Evolutionary conservation across 2,888 invertebrate species (phyloP), one percentile per base, ranked within the genome.

Genomic region (Ephialtes manifestator): DNA sequence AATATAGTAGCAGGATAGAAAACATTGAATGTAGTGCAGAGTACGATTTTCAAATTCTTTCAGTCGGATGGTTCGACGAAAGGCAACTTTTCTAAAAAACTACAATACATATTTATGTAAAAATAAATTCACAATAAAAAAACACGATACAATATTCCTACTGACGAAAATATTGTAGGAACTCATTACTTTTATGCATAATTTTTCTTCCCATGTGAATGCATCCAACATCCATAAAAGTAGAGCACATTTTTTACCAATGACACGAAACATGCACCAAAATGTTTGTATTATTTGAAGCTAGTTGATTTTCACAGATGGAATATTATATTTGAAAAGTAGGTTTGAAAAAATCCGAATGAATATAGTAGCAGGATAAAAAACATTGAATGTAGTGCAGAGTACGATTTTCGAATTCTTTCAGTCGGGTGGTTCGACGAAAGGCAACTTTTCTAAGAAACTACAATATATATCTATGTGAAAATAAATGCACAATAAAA

Each of bases 341-440:
- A 31, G 15, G 31, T 60, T 15, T 2, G 2, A 31, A 58, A 58
- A n/a, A 58, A 58, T 58, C 24, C 24, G 60, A 24, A 74, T 31
- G 74, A 63, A 75, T 75, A 31, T 31, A 31, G 24, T 13, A 35
- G 39, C 39, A 55, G 63, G 28, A 60, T 46, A 31, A 11, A 74
- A 75, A 63, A 75, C 31, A 75, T 60, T 48, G 60, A 28, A 75
- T 31, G 60, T 20, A 48, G 48, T 63, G 60, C 60, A 18, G 75
- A 63, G 63, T 51, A 51, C 65, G 65, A 76, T 76, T 76, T 65
- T 51, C 63, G 35, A 76, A 65, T 76, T 51, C 65, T 65, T 51
- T 51, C 75, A 51, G 65, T 63, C 48, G 75, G 65, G 18, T 51
- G 75, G 39, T 51, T 76, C 53, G 75, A 51, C 75, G 75, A 76